Evolutionary conservation across 2,797 vertebrate genomes (phyloP).

Genomic region (Poecilia gillii): DNA sequence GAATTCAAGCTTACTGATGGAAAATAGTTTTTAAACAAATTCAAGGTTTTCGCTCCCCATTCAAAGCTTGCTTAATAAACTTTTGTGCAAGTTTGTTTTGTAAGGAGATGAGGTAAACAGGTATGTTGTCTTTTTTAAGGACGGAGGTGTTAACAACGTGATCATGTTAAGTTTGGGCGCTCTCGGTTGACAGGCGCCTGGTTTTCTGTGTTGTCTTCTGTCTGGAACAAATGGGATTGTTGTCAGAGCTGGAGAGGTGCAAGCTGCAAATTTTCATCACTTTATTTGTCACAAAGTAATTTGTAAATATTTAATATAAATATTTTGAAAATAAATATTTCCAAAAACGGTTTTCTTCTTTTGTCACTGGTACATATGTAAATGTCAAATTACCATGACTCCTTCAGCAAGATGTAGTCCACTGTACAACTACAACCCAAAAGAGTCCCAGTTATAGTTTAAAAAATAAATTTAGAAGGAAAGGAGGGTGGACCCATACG

Average conservation of each 20-base stretch:
- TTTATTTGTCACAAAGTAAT: slow-evolving; percentile 29
- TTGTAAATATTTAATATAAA: slow-evolving; percentile 68
- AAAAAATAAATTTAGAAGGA: neutral
- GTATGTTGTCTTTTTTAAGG: slow-evolving; percentile 6
- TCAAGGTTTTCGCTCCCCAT: neutral
- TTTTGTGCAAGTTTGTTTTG: neutral
- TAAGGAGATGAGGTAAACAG: slow-evolving; percentile 6
- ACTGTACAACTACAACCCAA: neutral
- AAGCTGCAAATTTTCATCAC: slow-evolving; percentile 52
- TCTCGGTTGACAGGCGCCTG: neutral
- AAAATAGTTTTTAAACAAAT: slow-evolving; percentile 5
- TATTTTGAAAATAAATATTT: slow-evolving; percentile 78
- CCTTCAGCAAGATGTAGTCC: neutral
- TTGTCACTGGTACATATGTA: neutral
- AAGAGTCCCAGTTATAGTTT: neutral
- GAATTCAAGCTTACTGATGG: neutral
- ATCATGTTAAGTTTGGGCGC: neutral
- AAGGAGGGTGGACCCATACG: neutral
- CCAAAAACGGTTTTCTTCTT: slow-evolving; percentile 8
- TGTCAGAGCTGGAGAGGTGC: slow-evolving; percentile 9
- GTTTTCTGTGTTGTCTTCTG: slow-evolving; percentile 1
- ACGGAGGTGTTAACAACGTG: slow-evolving; percentile 6
- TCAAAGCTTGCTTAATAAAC: slow-evolving; percentile 1
- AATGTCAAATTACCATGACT: neutral
- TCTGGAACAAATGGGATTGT: neutral